Conservation (phyloP, 2,888 invertebrate species). For the Aspidiotus destructor region DNA sequence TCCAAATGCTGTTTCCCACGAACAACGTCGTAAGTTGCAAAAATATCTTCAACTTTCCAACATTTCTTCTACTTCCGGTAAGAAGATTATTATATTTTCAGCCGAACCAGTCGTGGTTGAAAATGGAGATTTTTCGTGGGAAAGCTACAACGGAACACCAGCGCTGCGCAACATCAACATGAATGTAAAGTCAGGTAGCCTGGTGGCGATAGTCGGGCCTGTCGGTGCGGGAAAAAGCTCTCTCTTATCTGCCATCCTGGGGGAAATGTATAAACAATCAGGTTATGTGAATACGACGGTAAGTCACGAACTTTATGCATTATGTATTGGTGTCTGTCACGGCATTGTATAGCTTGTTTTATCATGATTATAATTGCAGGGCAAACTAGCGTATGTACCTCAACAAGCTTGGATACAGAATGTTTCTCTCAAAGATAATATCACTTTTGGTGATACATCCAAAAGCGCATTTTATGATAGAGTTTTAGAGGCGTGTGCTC, state of each 20-base stretch:
- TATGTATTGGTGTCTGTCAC: no score
- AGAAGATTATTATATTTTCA: conserved; percentile 41
- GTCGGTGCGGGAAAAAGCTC: conserved; percentile 87
- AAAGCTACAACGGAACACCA: conserved; percentile 48
- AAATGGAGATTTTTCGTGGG: conserved; percentile 85
- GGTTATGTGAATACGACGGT: conserved; percentile 67
- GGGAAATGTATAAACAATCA: conserved; percentile 79
- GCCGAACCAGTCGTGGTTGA: conserved; percentile 72
- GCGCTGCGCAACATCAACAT: conserved; percentile 67
- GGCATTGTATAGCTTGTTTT: no score
- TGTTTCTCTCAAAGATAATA: conserved; percentile 83
- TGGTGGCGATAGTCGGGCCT: conserved; percentile 77
- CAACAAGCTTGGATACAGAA: conserved; percentile 99
- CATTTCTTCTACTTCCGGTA: not conserved
- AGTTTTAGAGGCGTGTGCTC: conserved; percentile 81
- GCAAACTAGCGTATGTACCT: conserved; percentile 71
- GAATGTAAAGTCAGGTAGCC: conserved; percentile 53
- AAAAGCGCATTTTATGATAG: conserved; percentile 63
- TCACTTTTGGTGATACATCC: conserved; percentile 71
- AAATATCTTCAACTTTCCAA: not conserved
- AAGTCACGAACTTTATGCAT: conserved; percentile 12
- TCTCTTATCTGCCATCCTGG: conserved; percentile 71
- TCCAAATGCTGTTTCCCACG: conserved; percentile 42
- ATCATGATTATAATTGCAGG: conserved; percentile 39
- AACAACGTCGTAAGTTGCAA: conserved; percentile 39